Evolutionary conservation across 2,888 invertebrate species (phyloP).

Genomic region (Temnothorax rugatulus): DNA sequence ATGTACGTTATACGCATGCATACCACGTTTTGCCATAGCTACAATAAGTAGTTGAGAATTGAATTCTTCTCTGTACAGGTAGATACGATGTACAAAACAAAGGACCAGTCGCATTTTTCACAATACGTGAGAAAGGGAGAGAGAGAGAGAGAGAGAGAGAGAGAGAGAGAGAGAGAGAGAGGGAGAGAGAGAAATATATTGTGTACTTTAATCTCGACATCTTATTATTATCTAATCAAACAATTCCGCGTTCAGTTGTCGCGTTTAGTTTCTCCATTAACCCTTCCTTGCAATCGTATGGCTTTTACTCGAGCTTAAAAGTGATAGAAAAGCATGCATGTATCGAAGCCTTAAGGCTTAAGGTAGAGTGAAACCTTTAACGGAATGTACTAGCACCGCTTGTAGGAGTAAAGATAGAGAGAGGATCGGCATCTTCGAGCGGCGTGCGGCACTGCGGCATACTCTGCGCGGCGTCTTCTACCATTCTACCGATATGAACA

Average conservation of each 20-base stretch:
- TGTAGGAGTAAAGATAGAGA: conserved; percentile 56
- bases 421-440: conserved; percentile 25
- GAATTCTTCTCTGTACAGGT: neutral
- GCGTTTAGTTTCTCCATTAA: neutral
- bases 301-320: conserved; percentile 4
- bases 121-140: neutral
- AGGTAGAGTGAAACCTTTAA: neutral
- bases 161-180: neutral
- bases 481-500: too few relatives aligned
- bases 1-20: neutral
- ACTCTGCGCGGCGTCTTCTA: too few relatives aligned
- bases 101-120: neutral
- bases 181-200: neutral
- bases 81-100: neutral
- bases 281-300: neutral
- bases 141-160: neutral
- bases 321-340: conserved; percentile 64
- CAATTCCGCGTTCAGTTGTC: neutral
- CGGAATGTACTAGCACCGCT: conserved; percentile 21
- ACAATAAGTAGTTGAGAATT: neutral
- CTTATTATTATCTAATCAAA: conserved; percentile 1
- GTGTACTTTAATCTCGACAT: neutral
- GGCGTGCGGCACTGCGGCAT: neutral
- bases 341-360: neutral
- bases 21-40: neutral